Conservation (phyloP, 2,113 vertebrate species). For the Apteryx owenii region DNA sequence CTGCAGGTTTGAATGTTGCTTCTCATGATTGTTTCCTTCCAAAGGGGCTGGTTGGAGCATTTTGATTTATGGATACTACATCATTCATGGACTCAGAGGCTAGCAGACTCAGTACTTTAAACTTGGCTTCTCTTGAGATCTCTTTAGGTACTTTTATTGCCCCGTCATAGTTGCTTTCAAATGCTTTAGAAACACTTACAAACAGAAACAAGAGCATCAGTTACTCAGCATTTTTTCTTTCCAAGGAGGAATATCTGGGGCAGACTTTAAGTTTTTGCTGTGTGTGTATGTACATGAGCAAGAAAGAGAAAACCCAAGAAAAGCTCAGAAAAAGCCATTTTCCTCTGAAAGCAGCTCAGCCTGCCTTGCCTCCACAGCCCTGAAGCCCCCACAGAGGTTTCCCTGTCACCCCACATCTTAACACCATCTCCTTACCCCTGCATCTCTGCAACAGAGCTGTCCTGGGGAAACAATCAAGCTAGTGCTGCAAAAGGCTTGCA, state of each 20-base stretch:
- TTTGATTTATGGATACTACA: not conserved
- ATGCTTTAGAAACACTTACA: not conserved
- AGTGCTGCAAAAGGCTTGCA: not conserved
- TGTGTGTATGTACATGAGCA: not conserved
- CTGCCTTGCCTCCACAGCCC: not conserved
- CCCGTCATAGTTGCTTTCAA: not conserved
- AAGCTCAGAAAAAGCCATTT: not conserved
- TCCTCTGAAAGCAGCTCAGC: not conserved
- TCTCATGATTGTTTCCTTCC: not conserved
- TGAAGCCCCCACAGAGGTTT: not conserved
- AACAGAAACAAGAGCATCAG: not conserved
- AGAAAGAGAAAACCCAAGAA: not conserved
- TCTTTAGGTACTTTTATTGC: not conserved
- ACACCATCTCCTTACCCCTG: not conserved
- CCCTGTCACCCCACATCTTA: not conserved
- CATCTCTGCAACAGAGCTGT: not conserved
- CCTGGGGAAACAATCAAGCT: not conserved
- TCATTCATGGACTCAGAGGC: not conserved
- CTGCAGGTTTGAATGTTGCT: not conserved
- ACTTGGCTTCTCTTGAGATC: not conserved
- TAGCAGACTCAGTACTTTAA: not conserved
- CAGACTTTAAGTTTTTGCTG: rapidly evolving
- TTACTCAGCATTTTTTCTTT: not conserved
- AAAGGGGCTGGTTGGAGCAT: not conserved
- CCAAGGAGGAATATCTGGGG: not conserved